Percentiles rank a stretch among this genome's conserved stretches.
phyloP scores from a whole-genome alignment of 1,140 invertebrate species.

The Samia ricini region DNA sequence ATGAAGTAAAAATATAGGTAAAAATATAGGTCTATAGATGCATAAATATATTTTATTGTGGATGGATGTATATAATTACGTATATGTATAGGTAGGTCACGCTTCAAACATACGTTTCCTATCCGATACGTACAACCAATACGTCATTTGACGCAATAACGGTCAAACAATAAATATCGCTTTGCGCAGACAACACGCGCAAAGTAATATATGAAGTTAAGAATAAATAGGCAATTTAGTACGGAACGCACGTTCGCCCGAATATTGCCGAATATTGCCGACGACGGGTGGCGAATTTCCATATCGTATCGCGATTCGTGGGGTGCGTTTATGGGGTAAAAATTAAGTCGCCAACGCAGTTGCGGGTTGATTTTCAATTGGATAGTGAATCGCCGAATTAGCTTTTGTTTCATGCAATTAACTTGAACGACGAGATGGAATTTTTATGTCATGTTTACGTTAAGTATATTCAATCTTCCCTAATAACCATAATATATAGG shows the following conservation, averaged over 20 bases:
- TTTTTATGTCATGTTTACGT: not conserved
- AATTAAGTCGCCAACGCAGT: constrained; percentile 64
- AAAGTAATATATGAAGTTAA: constrained; percentile 79
- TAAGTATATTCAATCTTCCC: too few relatives aligned
- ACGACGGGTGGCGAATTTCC: constrained; percentile 67
- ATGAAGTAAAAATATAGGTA: too few relatives aligned
- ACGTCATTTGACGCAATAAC: constrained; percentile 75
- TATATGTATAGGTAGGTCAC: not conserved
- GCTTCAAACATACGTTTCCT: constrained; percentile 16
- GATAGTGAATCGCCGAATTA: constrained; percentile 30
- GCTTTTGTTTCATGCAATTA: constrained; percentile 14
- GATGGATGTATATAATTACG: not conserved
- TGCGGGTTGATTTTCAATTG: constrained; percentile 64
- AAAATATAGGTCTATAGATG: too few relatives aligned
- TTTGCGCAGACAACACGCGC: constrained; percentile 75
- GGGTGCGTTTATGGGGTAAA: constrained; percentile 73
- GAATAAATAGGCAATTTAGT: constrained; percentile 79
- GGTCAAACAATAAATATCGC: constrained; percentile 76
- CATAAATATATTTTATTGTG: not conserved
- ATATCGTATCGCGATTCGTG: constrained; percentile 71
- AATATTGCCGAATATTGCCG: constrained; percentile 75
- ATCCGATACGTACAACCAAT: constrained; percentile 62
- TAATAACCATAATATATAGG: too few relatives aligned
- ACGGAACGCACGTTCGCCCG: constrained; percentile 71
- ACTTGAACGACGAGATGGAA: not conserved